Conservation (phyloP, 2,797 vertebrate species). For the Cuculus canorus region DNA sequence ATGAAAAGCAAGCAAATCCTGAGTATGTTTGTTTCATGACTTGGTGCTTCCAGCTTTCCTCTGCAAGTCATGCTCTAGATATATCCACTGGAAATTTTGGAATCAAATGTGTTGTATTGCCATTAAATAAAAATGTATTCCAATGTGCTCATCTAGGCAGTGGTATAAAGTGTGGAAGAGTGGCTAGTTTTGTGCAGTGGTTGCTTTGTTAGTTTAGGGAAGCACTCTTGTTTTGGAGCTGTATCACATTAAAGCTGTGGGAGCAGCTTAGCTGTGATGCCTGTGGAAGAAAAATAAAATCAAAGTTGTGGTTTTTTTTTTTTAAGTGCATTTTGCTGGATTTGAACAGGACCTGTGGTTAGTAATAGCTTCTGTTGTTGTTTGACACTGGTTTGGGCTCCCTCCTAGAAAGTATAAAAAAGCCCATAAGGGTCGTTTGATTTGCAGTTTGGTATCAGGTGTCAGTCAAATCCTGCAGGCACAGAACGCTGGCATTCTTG, state of each 20-base stretch:
- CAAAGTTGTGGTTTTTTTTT: background rate
- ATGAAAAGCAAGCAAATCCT: background rate
- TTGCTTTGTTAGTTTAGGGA: background rate
- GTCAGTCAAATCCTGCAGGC: background rate
- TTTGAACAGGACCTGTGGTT: background rate
- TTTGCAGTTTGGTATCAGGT: background rate
- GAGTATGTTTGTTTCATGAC: background rate
- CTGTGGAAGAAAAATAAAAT: background rate
- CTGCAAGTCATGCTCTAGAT: background rate
- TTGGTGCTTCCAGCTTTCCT: background rate
- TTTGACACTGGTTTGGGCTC: background rate
- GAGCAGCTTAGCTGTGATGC: background rate
- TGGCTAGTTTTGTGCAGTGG: background rate
- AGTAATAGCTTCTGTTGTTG: background rate
- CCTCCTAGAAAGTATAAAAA: background rate
- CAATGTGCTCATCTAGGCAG: background rate
- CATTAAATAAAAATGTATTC: background rate
- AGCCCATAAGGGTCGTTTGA: background rate
- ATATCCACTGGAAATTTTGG: background rate
- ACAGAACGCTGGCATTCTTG: background rate
- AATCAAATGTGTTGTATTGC: background rate
- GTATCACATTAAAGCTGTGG: background rate
- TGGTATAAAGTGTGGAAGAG: background rate
- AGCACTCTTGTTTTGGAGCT: background rate
- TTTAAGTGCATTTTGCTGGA: background rate